Conservation (phyloP, 2,888 invertebrate genomes). For the Tiliacea citrago region DNA sequence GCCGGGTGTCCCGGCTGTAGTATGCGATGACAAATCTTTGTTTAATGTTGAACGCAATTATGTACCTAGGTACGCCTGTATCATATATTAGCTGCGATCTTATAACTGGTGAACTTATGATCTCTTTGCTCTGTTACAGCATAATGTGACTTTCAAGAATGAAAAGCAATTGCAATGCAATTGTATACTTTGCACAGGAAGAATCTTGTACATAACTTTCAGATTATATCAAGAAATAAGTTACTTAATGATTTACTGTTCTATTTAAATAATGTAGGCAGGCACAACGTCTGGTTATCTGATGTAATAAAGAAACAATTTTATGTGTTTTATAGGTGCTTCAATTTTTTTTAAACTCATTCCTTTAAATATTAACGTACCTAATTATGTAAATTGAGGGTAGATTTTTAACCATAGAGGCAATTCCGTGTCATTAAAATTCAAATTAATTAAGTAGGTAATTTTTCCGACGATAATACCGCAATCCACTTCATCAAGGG, state of each 20-base stretch:
- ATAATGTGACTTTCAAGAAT: not conserved
- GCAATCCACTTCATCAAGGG: not conserved
- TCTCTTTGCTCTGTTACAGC: conserved; percentile 24
- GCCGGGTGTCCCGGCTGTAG: conserved; percentile 18
- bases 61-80: conserved; percentile 28
- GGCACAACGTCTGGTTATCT: not conserved
- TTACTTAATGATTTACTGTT: not conserved
- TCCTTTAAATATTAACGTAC: not conserved
- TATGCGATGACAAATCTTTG: conserved; percentile 54
- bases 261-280: not conserved
- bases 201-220: not conserved
- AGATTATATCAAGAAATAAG: not conserved
- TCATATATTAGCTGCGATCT: conserved; percentile 28
- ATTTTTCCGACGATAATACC: not conserved
- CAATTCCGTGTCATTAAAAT: no score
- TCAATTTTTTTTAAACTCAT: not conserved
- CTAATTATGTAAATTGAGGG: not conserved
- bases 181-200: not conserved
- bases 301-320: conserved; percentile 19
- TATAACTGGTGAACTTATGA: conserved; percentile 28
- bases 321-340: conserved; percentile 29
- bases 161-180: not conserved
- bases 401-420: not conserved
- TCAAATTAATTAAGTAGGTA: not conserved
- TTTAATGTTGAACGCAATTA: conserved; percentile 53